Conservation (phyloP, 2,113 vertebrate genomes). For the Naja naja region DNA sequence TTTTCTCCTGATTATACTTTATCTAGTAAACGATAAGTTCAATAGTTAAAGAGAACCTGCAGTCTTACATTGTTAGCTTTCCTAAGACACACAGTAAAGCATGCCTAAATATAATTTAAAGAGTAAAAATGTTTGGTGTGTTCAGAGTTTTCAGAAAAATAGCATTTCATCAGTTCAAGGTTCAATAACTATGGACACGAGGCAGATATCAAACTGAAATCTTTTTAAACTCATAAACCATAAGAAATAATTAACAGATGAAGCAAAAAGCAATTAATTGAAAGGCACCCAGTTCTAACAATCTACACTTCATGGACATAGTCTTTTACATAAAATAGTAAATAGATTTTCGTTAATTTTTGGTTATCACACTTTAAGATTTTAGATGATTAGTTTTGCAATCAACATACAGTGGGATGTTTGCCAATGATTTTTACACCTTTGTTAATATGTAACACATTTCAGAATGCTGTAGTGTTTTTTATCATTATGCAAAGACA, state of each 20-base stretch:
- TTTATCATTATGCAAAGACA: background rate
- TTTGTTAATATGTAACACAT: background rate
- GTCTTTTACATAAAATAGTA: background rate
- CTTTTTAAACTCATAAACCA: conserved; percentile 41
- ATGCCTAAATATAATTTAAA: background rate
- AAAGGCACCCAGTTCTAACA: conserved; percentile 30
- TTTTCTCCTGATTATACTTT: background rate
- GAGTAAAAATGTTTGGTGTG: background rate
- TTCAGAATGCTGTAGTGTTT: background rate
- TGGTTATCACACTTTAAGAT: background rate
- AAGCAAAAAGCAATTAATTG: conserved; percentile 48
- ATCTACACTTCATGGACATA: background rate
- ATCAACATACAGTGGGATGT: background rate
- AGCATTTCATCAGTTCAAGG: background rate
- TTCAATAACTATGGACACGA: background rate
- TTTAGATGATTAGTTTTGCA: background rate
- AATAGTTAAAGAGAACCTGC: background rate
- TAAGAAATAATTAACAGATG: conserved; percentile 14
- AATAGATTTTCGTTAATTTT: conserved; percentile 17
- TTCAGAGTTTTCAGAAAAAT: background rate
- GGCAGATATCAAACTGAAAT: conserved; percentile 31
- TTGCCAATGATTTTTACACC: background rate
- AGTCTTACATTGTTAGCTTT: background rate
- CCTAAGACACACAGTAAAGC: background rate
- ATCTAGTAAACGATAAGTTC: background rate